Base-by-base conservation (phyloP, 2,888 invertebrate species). In the Lepetodrilus schrolli region DNA sequence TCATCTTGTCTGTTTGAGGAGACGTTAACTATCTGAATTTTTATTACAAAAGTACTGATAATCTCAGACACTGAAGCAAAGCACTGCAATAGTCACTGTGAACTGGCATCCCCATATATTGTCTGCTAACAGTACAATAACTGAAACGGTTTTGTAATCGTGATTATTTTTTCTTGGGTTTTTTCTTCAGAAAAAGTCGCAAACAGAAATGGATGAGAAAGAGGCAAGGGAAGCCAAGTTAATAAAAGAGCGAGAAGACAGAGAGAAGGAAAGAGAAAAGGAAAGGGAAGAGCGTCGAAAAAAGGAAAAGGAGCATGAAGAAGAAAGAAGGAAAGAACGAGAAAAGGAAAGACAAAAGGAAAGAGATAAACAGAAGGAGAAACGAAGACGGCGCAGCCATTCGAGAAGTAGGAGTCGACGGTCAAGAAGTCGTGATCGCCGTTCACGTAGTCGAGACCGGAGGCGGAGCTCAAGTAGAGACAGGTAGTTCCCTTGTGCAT, bases 171-270 rank as follows among this genome's bases (percentile, higher is more conserved):
- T n/a, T n/a, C n/a, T n/a, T n/a, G n/a, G n/a, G 47, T 76, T 48
- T 17, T 66, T 48, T 34, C 77, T 77, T 38, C 77, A 86, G 85
- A 82, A 74, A 75, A 76, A 92, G 91, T 87, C 82, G 74, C 70
- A 79, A 91, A 92, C 89, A 87, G 93, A 92, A 74, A 91, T 92
- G 80, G 93, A 93, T 78, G 92, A 92, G 91, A 92, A 82, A 91
- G 92, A 83, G 72, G 86, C 75, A 13, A 76, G 91, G 90, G 84
- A 88, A 92, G 74, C 91, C 91, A 79, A 92, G 92, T 86, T 74
- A 30, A 81, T 83, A 66, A 78, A 79, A 68, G 85, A 86, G 72
- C 80, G 79, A 58, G 84, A 85, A 77, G 81, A 82, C 50, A 79
- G 82, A 17, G 51, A 47, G 50, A 78, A 76, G 91, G 91, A 78